Evolutionary conservation across 2,888 invertebrate genomes (phyloP), one percentile per base, ranked within the genome.

Genomic region (Mystacides longicornis): DNA sequence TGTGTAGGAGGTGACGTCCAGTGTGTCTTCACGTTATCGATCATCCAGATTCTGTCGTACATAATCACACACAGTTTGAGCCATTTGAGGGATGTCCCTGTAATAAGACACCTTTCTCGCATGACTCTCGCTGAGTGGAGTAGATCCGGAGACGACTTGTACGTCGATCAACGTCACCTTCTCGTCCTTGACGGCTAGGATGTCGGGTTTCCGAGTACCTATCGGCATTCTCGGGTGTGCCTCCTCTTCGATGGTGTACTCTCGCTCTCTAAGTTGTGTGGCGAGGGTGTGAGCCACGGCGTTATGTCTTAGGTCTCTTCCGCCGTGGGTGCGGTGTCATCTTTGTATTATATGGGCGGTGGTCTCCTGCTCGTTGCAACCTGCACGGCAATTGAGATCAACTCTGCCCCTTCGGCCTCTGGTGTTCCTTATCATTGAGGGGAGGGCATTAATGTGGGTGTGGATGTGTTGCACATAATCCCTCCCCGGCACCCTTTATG

Each of bases 281-380:
- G 63, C 62, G 1, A 68, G 21, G 1, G 54, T 52, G 7, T 61
- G 57, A 23, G 59, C 61, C 2, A 67, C 60, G 1, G 63, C 66
- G 22, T 69, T 60, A 37, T 71, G 69, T 7, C 69, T 61, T 42
- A 61, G 22, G 0, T 70, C 62, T 2, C 67, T 58, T 3, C 65
- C 68, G 23, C 67, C 68, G 58, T 70, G 68, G 1, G 69, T 70
- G 33, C 67, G 48, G 46, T 58, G 59, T 57, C 69, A 69, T 21
- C 52, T 52, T 50, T 70, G 69, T 37, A 68, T 63, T 16, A 65
- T 54, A 49, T 67, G 67, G 0, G 64, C 64, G 0, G 64, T 59
- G 0, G 67, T 66, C 54, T 68, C 66, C 1, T 58, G 55, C 0
- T 37, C 49, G 0, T 19, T 19, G 55, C 66, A 68, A 0, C 65